Percentiles rank a stretch among this genome's conserved stretches.
Conservation (phyloP, 2,888 invertebrate genomes). For the Dione juno region DNA sequence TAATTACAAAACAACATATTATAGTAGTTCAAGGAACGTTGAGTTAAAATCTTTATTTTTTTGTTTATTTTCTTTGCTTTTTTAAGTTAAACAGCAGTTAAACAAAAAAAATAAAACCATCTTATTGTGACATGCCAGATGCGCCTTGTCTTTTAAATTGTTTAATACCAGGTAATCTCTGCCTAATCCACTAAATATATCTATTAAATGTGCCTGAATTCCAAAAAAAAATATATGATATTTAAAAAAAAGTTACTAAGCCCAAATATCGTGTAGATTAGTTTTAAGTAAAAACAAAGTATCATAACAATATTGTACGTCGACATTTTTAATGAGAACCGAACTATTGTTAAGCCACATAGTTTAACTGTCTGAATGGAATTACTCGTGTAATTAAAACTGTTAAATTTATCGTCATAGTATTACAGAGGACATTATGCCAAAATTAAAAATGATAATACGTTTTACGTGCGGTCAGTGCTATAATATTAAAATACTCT, state of each 20-base stretch:
- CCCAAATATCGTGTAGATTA: not conserved
- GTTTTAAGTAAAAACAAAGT: conserved; percentile 19
- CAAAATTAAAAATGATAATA: conserved; percentile 27
- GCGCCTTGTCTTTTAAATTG: too few species aligned
- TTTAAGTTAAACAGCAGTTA: too few species aligned
- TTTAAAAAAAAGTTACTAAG: not conserved
- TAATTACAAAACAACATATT: too few species aligned
- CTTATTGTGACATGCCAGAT: too few species aligned
- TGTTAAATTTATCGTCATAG: conserved; percentile 35
- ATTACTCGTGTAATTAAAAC: conserved; percentile 38
- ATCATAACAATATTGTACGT: conserved; percentile 27
- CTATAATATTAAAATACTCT: not conserved
- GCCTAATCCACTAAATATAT: too few species aligned
- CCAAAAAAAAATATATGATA: not conserved
- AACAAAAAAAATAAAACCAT: too few species aligned
- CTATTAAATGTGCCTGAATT: not conserved
- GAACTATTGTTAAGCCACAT: conserved; percentile 33
- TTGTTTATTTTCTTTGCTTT: too few species aligned
- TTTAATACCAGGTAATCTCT: too few species aligned
- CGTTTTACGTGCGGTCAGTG: not conserved
- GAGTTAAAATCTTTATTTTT: too few species aligned
- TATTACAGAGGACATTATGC: conserved; percentile 21
- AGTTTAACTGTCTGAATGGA: conserved; percentile 31
- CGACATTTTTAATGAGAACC: conserved; percentile 36
- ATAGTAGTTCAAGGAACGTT: too few species aligned